Base-by-base conservation (phyloP, 2,113 vertebrate species). In the Proteles cristata region DNA sequence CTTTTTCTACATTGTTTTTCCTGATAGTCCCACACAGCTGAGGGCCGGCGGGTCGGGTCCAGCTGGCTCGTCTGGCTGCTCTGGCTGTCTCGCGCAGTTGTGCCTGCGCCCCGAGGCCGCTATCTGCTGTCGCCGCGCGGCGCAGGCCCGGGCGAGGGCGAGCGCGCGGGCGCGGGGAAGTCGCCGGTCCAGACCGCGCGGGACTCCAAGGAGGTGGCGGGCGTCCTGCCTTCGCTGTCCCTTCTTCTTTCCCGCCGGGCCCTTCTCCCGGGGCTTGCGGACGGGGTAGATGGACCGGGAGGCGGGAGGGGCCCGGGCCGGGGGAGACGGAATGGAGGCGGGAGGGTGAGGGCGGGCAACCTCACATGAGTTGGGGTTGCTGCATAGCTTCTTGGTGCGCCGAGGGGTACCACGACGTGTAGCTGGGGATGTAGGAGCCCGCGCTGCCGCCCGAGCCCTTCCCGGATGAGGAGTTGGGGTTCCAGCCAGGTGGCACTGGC, bases 301-400 rank as follows among this genome's bases (percentile, higher is more conserved):
- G 96, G 82, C 92, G 9, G 73, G 81, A 95, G 92, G 95, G 84
- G 63, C 97, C 92, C 65, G 19, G 95, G 35, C 82, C n/a, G 12
- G 77, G 90, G 90, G 84, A 94, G 80, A 69, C 5, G 43, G 82
- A 85, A 86, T 89, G 65, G 97, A 96, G 97, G 92, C 82, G 90
- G 97, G 93, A 48, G 19, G 65, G 61, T 63, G 71, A 26, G 2
- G 58, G 79, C 91, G 39, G 97, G 96, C 98, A 96, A 94, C 98
- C 90, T 99, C 99, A 99, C 99, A 99, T 99, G 96, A 99, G 99
- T 83, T 99, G 99, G 81, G 99, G 99, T 98, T 99, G 99, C 99
- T 99, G 99, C 99, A 99, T 99, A 99, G 99, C 99, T 99, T 99
- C 99, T 99, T 99, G 99, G 99, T 99, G 99, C 80, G 99, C 98